Evolutionary conservation across 2,797 vertebrate species (phyloP).

Genomic region (Peromyscus aztecus): DNA sequence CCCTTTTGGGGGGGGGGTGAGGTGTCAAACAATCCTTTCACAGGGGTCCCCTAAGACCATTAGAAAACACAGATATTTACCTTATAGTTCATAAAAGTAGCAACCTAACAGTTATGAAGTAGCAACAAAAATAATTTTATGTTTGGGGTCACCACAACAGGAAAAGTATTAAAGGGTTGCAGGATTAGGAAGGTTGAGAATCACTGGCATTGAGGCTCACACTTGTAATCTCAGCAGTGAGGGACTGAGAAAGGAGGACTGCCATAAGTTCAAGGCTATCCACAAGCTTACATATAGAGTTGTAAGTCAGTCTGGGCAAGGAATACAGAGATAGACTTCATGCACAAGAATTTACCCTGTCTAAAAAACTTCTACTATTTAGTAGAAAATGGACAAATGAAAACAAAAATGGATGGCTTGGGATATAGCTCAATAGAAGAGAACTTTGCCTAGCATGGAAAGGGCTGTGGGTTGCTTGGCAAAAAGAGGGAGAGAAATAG

Average conservation of each 20-base stretch:
- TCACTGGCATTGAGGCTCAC: not conserved
- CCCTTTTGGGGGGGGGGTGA: too few relatives aligned
- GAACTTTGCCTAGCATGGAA: not conserved
- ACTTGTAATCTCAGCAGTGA: not conserved
- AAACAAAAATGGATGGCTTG: slow-evolving; percentile 23
- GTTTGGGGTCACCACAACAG: not conserved
- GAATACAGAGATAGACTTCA: slow-evolving; percentile 18
- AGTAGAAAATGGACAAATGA: not conserved
- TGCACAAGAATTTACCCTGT: not conserved
- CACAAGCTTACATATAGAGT: not conserved
- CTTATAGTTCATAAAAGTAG: not conserved
- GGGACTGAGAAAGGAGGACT: not conserved
- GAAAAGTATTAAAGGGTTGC: not conserved
- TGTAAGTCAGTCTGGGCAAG: not conserved
- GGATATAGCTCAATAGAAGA: not conserved
- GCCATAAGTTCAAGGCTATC: not conserved
- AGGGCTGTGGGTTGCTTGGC: not conserved
- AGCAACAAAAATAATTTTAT: not conserved
- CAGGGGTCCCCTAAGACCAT: not conserved
- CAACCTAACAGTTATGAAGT: not conserved
- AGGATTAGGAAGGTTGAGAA: not conserved
- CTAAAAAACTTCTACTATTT: slow-evolving; percentile 28
- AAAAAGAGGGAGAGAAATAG: not conserved
- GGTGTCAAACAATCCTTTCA: not conserved
- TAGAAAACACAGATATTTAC: not conserved